Conservation (phyloP, 2,888 invertebrate genomes). For the Amphipoea lucens region DNA sequence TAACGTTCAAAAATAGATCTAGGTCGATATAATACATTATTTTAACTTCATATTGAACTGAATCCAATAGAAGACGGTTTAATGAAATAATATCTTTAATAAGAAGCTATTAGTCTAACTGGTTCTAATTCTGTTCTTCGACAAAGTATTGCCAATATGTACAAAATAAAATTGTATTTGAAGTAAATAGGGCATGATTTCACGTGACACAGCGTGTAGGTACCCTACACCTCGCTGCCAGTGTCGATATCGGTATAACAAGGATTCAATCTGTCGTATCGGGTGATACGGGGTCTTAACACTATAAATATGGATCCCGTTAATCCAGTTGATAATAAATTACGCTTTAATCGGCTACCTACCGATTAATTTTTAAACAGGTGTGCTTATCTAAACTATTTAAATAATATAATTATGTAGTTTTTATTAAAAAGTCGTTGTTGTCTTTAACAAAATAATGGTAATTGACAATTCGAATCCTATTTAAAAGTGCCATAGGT, state of each 20-base stretch:
- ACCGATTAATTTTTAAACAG: not conserved
- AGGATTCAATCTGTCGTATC: not conserved
- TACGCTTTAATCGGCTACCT: not conserved
- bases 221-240: not conserved
- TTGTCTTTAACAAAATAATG: not conserved
- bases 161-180: not conserved
- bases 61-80: not conserved
- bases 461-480: not conserved
- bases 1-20: not conserved
- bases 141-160: not conserved
- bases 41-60: not conserved
- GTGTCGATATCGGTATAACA: not conserved
- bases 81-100: not conserved
- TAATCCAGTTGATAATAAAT: conserved; percentile 31
- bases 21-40: not conserved
- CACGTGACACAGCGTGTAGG: not conserved
- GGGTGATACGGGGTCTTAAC: conserved; percentile 1
- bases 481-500: not conserved
- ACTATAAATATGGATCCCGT: conserved; percentile 10
- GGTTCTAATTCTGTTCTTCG: not conserved
- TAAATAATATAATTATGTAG: not conserved
- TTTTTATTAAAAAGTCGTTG: too few species aligned
- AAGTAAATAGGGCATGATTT: not conserved
- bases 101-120: not conserved
- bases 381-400: not conserved